Evolutionary conservation across 2,113 vertebrate species (phyloP).

Genomic region (Chloroceryle aenea): DNA sequence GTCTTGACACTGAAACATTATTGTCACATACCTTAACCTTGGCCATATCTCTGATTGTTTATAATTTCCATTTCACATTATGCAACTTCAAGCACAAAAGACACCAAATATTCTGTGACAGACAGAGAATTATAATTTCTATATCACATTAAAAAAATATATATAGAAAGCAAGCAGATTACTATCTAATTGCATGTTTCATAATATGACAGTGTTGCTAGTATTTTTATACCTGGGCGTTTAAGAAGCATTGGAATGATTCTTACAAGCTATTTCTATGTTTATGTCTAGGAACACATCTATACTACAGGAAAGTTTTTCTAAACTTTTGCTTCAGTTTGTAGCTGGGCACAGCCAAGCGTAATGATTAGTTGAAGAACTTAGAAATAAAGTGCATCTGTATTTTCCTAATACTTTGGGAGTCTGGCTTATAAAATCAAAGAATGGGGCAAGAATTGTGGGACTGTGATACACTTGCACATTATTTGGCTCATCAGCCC

Average conservation of each 20-base stretch:
- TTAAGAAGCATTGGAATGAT: background rate
- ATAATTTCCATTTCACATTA: background rate
- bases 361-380: background rate
- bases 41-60: background rate
- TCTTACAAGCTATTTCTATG: background rate
- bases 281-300: background rate
- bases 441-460: background rate
- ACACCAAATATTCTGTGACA: background rate
- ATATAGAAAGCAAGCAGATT: constrained; percentile 25
- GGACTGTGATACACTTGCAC: background rate
- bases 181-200: constrained; percentile 18
- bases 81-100: background rate
- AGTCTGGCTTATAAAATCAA: background rate
- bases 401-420: background rate
- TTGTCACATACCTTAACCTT: background rate
- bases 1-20: background rate
- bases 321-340: background rate
- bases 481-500: background rate
- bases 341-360: background rate
- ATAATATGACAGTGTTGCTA: background rate
- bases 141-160: background rate
- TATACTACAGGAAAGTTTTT: background rate
- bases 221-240: background rate
- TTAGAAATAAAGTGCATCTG: background rate
- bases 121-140: background rate